phyloP scores from a whole-genome alignment of 2,113 vertebrate species.

The Percopsis transmontana region DNA sequence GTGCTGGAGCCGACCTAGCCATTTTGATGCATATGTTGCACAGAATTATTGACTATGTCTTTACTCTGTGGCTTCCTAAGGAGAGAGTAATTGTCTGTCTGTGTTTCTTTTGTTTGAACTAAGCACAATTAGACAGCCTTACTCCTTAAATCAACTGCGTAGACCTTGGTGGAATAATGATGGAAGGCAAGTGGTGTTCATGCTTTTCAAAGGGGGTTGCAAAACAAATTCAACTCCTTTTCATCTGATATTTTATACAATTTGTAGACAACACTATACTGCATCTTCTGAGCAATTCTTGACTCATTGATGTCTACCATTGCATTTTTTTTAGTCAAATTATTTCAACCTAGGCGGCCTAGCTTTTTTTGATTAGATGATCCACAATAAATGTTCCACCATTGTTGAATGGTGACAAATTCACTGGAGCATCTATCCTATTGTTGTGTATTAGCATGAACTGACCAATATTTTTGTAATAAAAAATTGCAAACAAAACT shows the following conservation, averaged over 20 bases:
- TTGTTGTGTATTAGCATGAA: neutral
- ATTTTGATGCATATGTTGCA: conserved; percentile 74
- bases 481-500: conserved; percentile 1
- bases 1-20: conserved; percentile 65
- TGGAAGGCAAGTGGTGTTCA: conserved; percentile 52
- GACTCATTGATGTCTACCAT: too few species aligned
- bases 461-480: conserved; percentile 1
- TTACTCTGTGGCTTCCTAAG: conserved; percentile 73
- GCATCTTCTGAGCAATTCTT: neutral
- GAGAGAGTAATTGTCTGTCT: conserved; percentile 75
- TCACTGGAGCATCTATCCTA: neutral
- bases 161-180: conserved; percentile 58
- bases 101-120: conserved; percentile 78
- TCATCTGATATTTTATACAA: conserved; percentile 22
- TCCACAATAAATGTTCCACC: neutral
- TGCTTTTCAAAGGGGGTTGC: conserved; percentile 42
- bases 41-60: conserved; percentile 78
- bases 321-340: too few species aligned
- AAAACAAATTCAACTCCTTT: conserved; percentile 38
- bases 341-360: too few species aligned
- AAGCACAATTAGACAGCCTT: conserved; percentile 68
- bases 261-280: conserved; percentile 16
- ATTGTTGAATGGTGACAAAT: neutral
- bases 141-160: conserved; percentile 62
- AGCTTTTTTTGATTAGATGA: too few species aligned